A percentile compares a stretch with the other conserved stretches of the same genome.
phyloP scores from a whole-genome alignment of 2,113 vertebrate genomes.

The Cavia porcellus region DNA sequence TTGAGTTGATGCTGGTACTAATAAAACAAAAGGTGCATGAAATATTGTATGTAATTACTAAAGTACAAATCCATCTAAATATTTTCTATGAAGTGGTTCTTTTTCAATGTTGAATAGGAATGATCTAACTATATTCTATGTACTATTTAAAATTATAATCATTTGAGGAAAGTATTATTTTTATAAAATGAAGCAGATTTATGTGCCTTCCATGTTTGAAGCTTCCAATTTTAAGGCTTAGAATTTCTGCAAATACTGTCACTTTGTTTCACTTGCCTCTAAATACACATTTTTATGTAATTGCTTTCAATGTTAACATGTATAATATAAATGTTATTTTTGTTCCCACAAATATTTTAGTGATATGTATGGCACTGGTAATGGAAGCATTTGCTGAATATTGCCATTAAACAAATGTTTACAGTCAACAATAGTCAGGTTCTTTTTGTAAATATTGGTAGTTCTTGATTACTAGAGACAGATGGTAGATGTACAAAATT shows the following conservation, averaged over 20 bases:
- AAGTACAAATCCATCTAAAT: not conserved
- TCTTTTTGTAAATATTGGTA: not conserved
- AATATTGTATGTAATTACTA: not conserved
- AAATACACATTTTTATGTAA: not conserved
- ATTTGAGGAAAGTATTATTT: not conserved
- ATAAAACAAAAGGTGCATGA: not conserved
- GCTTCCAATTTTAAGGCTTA: constrained; percentile 36
- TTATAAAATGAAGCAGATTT: not conserved
- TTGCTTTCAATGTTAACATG: not conserved
- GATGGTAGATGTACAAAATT: not conserved
- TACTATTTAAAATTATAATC: not conserved
- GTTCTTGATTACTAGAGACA: not conserved
- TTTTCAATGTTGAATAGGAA: not conserved
- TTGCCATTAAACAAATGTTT: constrained; percentile 25
- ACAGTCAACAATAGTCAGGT: not conserved
- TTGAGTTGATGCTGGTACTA: not conserved
- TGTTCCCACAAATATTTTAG: not conserved
- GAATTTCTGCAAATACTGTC: not conserved
- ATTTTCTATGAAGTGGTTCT: not conserved
- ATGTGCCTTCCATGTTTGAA: not conserved
- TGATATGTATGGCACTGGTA: not conserved
- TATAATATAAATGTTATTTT: not conserved
- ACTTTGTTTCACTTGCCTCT: not conserved
- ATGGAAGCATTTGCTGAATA: not conserved
- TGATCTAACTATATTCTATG: not conserved